Evolutionary conservation across 2,113 vertebrate species (phyloP).

Genomic region (Hydropotes inermis): DNA sequence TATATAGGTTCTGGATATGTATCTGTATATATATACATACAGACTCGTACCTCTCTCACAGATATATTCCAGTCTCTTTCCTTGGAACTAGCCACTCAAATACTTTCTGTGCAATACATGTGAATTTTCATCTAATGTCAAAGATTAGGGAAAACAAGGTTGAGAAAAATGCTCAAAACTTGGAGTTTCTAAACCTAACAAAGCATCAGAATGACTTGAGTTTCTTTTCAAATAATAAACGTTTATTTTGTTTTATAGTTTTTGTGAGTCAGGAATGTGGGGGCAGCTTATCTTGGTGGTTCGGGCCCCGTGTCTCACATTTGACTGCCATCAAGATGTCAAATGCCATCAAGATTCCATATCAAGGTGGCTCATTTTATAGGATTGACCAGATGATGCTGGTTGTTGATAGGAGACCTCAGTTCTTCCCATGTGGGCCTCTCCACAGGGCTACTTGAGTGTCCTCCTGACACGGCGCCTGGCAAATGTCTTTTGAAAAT

Average conservation of each 20-base stretch:
- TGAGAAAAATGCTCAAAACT: background rate
- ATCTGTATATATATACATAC: background rate
- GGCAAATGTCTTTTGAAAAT: background rate
- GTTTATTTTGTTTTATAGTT: background rate
- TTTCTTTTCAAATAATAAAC: background rate
- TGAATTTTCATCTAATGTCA: background rate
- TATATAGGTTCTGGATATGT: background rate
- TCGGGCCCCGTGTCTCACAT: background rate
- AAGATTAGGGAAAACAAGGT: background rate
- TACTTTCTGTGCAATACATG: background rate
- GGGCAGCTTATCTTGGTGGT: background rate
- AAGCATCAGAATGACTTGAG: background rate
- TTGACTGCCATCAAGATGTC: background rate
- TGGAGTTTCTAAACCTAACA: background rate
- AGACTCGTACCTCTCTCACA: background rate
- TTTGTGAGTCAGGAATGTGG: background rate
- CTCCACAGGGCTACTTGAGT: background rate
- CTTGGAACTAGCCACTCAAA: background rate
- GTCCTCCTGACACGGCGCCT: background rate
- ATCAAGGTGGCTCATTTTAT: background rate
- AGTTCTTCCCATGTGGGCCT: background rate
- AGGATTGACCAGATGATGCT: background rate
- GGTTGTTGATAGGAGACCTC: background rate
- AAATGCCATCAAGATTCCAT: background rate
- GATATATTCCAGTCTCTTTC: background rate